Evolutionary conservation across 2,888 invertebrate species (phyloP).

Genomic region (Griposia aprilina): DNA sequence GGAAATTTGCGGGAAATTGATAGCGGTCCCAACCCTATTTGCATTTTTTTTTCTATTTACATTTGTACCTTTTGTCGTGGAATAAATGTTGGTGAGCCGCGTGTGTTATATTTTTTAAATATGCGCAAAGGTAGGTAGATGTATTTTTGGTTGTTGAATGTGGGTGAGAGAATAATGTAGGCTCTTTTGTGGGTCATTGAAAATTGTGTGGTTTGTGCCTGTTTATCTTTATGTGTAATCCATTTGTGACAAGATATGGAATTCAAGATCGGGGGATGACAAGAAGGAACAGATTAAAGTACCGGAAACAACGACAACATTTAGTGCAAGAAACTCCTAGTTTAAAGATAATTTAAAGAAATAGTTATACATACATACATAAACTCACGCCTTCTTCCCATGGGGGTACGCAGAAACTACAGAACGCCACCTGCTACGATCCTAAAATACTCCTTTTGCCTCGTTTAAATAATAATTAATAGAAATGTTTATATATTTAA

Average conservation of each 20-base stretch:
- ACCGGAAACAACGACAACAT: not conserved
- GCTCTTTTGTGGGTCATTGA: slow-evolving; percentile 27
- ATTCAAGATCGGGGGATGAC: not conserved
- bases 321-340: too few relatives aligned
- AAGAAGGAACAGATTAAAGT: not conserved
- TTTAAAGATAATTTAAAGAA: not conserved
- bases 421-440: too few relatives aligned
- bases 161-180: slow-evolving; percentile 37
- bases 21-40: slow-evolving; percentile 75
- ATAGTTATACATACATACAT: not conserved
- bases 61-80: slow-evolving; percentile 71
- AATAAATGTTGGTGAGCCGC: slow-evolving; percentile 56
- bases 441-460: too few relatives aligned
- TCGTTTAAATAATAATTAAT: too few relatives aligned
- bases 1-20: slow-evolving; percentile 77
- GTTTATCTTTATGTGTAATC: not conserved
- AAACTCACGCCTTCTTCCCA: too few relatives aligned
- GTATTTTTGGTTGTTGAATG: slow-evolving; percentile 30
- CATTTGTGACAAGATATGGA: not conserved
- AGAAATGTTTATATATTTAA: too few relatives aligned
- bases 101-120: slow-evolving; percentile 60
- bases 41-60: slow-evolving; percentile 75
- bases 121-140: slow-evolving; percentile 37
- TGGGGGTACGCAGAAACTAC: too few relatives aligned
- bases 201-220: not conserved